Conservation (phyloP, 1,140 invertebrate genomes). For the Pseudomyrmex flavicornis region DNA sequence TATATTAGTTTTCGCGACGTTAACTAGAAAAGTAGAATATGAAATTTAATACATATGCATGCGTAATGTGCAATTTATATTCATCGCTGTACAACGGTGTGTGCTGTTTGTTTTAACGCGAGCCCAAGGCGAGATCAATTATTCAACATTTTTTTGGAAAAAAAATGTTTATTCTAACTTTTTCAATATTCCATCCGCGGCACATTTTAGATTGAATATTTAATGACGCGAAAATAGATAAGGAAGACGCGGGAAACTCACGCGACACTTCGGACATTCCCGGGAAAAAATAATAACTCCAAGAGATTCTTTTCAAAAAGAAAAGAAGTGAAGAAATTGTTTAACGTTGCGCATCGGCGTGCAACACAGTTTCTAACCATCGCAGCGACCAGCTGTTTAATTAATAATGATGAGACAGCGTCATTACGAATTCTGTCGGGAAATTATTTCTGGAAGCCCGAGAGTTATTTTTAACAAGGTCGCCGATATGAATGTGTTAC, state of each 20-base stretch:
- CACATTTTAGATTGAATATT: not conserved
- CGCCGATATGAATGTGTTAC: slow-evolving; percentile 10
- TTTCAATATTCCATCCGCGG: not conserved
- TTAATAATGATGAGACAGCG: slow-evolving; percentile 42
- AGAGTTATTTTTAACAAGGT: slow-evolving; percentile 50
- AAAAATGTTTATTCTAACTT: not conserved
- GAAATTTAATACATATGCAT: not conserved
- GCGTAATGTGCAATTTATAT: not conserved
- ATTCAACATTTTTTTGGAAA: not conserved
- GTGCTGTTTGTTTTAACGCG: not conserved
- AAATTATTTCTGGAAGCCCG: slow-evolving; percentile 33
- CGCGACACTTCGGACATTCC: not conserved
- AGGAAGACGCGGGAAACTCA: not conserved
- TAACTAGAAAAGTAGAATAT: not conserved
- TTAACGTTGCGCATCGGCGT: not conserved
- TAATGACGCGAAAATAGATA: slow-evolving; percentile 2
- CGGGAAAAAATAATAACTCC: not conserved
- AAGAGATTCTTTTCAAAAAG: not conserved
- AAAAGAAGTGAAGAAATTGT: not conserved
- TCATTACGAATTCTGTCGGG: slow-evolving; percentile 1
- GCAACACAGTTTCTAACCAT: not conserved
- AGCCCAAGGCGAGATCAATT: not conserved
- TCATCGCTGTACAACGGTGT: not conserved
- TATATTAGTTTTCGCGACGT: not conserved
- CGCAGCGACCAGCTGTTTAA: not conserved